Conservation (phyloP, 1,140 invertebrate species). For the Polypedilum vanderplanki region DNA sequence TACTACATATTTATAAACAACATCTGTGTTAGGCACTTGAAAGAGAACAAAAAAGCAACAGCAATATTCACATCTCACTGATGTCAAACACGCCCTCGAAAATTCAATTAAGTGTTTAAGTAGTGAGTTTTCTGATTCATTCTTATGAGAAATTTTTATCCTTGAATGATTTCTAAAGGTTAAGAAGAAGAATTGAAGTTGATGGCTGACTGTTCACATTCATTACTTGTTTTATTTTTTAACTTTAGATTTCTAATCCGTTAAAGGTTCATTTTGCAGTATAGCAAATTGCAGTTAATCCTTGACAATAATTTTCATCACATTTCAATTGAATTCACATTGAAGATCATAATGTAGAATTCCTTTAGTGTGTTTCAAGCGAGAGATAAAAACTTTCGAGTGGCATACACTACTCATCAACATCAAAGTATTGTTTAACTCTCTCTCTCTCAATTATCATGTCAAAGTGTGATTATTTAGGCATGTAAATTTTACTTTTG, state of each 20-base stretch:
- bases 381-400: background rate
- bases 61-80: background rate
- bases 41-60: background rate
- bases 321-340: background rate
- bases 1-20: background rate
- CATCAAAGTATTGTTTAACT: too few relatives aligned
- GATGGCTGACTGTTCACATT: background rate
- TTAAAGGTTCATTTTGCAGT: too few relatives aligned
- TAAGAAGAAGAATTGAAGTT: background rate
- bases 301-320: slow-evolving; percentile 6
- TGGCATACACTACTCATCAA: background rate
- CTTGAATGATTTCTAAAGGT: background rate
- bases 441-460: background rate
- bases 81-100: slow-evolving; percentile 15
- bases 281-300: background rate
- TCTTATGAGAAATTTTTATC: slow-evolving; percentile 7
- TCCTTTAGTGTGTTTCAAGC: too few relatives aligned
- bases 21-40: background rate
- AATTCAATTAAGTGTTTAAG: background rate
- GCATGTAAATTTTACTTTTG: background rate
- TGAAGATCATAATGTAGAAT: background rate
- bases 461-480: slow-evolving; percentile 12
- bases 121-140: background rate
- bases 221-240: background rate
- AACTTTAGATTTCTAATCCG: background rate